Conservation (phyloP, 1,140 invertebrate species). For the Oncopodura yosiiana region DNA sequence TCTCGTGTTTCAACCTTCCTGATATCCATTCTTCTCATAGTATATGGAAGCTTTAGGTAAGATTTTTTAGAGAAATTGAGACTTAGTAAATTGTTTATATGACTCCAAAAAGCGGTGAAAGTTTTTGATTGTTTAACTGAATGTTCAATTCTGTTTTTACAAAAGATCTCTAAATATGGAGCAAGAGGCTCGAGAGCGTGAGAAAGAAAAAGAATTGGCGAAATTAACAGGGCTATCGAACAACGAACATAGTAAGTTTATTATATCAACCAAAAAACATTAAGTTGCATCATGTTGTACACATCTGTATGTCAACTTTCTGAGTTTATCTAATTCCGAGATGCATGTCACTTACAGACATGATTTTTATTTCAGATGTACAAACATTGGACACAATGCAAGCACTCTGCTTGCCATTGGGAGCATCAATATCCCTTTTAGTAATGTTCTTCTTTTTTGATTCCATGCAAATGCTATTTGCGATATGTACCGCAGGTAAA, state of each 20-base stretch:
- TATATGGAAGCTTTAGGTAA: conserved; percentile 80
- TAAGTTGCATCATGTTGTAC: neutral
- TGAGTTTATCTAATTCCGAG: neutral
- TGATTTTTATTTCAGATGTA: conserved; percentile 52
- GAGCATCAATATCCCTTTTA: conserved; percentile 87
- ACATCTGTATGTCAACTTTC: neutral
- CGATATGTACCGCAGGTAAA: conserved; percentile 92
- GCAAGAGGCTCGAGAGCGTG: conserved; percentile 76
- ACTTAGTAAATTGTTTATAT: neutral
- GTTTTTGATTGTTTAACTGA: neutral
- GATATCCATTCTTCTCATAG: conserved; percentile 93
- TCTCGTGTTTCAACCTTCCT: conserved; percentile 91
- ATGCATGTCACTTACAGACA: neutral
- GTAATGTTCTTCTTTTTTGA: conserved; percentile 99
- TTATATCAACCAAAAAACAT: conserved; percentile 8
- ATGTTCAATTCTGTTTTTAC: conserved; percentile 18
- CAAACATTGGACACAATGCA: conserved; percentile 94
- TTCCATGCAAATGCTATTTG: conserved; percentile 95
- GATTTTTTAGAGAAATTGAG: conserved; percentile 4
- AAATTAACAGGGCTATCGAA: conserved; percentile 36
- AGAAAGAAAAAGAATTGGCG: conserved; percentile 61
- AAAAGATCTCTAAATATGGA: conserved; percentile 87
- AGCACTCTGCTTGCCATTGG: conserved; percentile 88
- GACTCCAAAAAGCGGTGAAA: neutral
- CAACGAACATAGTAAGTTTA: conserved; percentile 31